A percentile compares a stretch with the other conserved stretches of the same genome.
These are phyloP conservation scores for Fragum fragum DNA, from an alignment of 2,888 invertebrate species.

Conservation along the genomic window DNA sequence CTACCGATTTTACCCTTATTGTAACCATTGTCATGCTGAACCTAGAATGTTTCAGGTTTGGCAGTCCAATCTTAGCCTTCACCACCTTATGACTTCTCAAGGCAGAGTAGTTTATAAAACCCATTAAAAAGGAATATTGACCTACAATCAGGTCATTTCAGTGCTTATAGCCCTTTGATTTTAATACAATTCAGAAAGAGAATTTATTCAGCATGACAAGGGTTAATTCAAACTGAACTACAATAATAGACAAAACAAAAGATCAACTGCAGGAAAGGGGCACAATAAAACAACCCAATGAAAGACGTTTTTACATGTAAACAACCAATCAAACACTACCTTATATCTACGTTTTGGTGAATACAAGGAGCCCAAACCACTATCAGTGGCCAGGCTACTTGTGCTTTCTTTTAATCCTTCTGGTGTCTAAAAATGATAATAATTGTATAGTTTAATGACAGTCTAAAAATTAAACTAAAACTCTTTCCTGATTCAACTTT, in stretches of 20 bases:
- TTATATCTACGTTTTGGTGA: conserved; percentile 45
- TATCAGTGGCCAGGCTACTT: conserved; percentile 59
- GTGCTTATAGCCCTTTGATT: no score
- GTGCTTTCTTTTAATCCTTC: conserved; percentile 56
- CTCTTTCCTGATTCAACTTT: no score
- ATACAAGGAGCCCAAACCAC: conserved; percentile 57
- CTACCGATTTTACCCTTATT: no score
- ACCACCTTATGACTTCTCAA: no score
- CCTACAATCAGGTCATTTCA: no score
- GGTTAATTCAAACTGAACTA: neutral
- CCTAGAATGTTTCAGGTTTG: no score
- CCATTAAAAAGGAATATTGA: no score
- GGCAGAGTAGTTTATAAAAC: neutral
- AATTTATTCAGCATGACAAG: no score
- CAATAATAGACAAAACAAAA: conserved; percentile 8
- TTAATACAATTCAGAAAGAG: no score
- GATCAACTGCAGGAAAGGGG: neutral
- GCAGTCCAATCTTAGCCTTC: no score
- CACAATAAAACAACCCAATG: neutral
- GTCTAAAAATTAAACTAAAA: no score
- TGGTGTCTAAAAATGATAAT: conserved; percentile 31
- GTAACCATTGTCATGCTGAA: no score
- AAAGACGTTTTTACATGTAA: conserved; percentile 1
- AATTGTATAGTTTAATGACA: neutral
- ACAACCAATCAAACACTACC: conserved; percentile 42